phyloP scores from a whole-genome alignment of 2,888 invertebrate species.

The Eurytoma californica region DNA sequence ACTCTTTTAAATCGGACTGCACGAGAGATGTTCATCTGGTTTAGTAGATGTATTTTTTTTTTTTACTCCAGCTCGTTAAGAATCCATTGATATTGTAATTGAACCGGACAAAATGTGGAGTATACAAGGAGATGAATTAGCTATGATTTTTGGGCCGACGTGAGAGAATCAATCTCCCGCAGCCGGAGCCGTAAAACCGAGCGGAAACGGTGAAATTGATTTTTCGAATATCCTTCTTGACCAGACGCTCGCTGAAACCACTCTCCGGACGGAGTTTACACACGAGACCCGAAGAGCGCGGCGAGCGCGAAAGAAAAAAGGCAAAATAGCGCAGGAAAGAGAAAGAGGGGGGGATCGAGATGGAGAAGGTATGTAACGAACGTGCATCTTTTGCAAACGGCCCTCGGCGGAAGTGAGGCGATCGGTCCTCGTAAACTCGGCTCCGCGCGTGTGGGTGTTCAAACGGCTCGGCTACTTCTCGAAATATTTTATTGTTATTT shows the following conservation, averaged over 20 bases:
- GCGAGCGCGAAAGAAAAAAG: constrained; percentile 1
- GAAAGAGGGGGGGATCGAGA: constrained; percentile 16
- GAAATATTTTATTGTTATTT: constrained; percentile 41
- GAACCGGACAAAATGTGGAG: too few relatives aligned
- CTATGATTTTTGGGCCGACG: too few relatives aligned
- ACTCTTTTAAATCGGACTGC: too few relatives aligned
- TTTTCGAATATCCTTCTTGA: constrained; percentile 23
- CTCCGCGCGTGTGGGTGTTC: not conserved
- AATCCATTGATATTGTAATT: too few relatives aligned
- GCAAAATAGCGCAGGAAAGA: not conserved
- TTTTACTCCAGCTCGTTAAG: not conserved
- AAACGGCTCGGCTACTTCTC: not conserved
- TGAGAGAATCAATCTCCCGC: too few relatives aligned
- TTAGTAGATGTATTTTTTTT: too few relatives aligned
- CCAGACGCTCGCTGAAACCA: not conserved
- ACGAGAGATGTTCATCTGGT: too few relatives aligned
- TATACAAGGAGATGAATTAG: too few relatives aligned
- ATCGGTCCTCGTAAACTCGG: constrained; percentile 38
- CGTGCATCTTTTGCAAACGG: constrained; percentile 55
- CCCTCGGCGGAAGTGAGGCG: not conserved
- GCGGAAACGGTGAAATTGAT: constrained; percentile 41
- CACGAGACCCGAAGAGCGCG: not conserved
- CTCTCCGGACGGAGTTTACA: not conserved
- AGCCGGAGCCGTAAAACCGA: constrained; percentile 6
- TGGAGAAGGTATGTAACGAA: constrained; percentile 51